Evolutionary conservation across 37 sponge, comb jelly and placozoan species (phyloP), one percentile per base, ranked within the genome.

Genomic region (Crambe crambe): DNA sequence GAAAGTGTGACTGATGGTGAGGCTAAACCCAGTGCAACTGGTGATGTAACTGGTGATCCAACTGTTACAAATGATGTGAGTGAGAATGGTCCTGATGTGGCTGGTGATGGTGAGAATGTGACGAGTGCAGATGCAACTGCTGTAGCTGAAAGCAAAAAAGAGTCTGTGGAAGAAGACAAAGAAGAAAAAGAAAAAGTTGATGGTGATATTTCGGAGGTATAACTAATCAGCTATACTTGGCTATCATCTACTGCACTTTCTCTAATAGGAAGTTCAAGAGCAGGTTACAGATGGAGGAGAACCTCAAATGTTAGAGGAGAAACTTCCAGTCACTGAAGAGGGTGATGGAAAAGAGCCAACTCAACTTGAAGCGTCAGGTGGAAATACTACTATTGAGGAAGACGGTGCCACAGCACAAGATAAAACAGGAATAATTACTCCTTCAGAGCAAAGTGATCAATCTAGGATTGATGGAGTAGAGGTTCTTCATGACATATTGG

Each of bases 401-500:
- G 51, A 47, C 6, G 51, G 12, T 15, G 6, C 12, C 10, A 47
- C 10, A 47, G 51, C 10, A 47, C 10, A 47, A 47, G 51, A 12
- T 12, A 47, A 12, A 12, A 47, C 6, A 47, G 12, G 51, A 47
- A 47, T 47, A 47, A 47, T 6, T 47, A 15, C 12, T 6, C 51
- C 6, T 15, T 47, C 51, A 47, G 51, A 47, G 51, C 6, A 12
- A 47, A 12, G 12, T 47, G 10, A 47, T 47, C 61, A 60, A 4
- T 60, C 18, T 60, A 3, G 9, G 17, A n/a, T 60, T 60, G 27
- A 60, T 60, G 17, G 61, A 60, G 61, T 22, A 60, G 61, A 21
- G 4, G 12, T 54, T 32, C 44, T 70, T 37, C 68, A 26, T 36
- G 84, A 86, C 27, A 51, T 64, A 64, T 42, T 29, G 9, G 87